Evolutionary conservation across 2,888 invertebrate species (phyloP), one percentile per base, ranked within the genome.

Genomic region (Brachyopa scutellaris): DNA sequence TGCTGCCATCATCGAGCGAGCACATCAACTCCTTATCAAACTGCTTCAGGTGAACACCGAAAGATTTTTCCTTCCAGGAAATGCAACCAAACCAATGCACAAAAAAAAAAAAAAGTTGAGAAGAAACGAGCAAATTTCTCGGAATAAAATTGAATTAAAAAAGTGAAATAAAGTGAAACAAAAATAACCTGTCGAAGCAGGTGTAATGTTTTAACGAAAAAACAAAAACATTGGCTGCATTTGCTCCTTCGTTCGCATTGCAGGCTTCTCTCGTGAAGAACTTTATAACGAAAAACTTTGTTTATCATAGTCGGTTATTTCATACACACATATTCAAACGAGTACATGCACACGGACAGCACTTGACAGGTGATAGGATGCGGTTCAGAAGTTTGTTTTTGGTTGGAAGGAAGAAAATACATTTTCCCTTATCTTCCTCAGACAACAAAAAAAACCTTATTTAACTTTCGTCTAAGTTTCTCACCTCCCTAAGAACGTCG

Each of bases 121-220:
- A n/a, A n/a, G n/a, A n/a, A n/a, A n/a, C n/a, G n/a, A n/a, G n/a
- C n/a, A n/a, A n/a, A n/a, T n/a, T n/a, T n/a, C n/a, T n/a, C n/a
- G n/a, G 6, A 17, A 33, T 31, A 42, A 59, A 76, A 76, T 76
- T 76, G 59, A 76, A 67, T 76, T 67, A 59, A 53, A 72, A 45
- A 31, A n/a, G n/a, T n/a, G n/a, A n/a, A n/a, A n/a, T n/a, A n/a
- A n/a, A n/a, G n/a, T 33, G 17, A 61, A 53, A 61, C 11, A 59
- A 70, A 61, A 61, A 70, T 61, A 40, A 61, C 67, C 51, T 51
- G 66, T 59, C 74, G 66, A 67, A 59, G 21, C 59, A 74, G 57
- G 74, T 76, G 76, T 51, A 67, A 76, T 61, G 67, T 61, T 29
- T 76, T 38, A 7, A 15, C 6, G 1, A 33, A 9, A 62, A 47